Evolutionary conservation across 2,888 invertebrate genomes (phyloP), one percentile per base, ranked within the genome.

Genomic region (Mycalesis mineus): DNA sequence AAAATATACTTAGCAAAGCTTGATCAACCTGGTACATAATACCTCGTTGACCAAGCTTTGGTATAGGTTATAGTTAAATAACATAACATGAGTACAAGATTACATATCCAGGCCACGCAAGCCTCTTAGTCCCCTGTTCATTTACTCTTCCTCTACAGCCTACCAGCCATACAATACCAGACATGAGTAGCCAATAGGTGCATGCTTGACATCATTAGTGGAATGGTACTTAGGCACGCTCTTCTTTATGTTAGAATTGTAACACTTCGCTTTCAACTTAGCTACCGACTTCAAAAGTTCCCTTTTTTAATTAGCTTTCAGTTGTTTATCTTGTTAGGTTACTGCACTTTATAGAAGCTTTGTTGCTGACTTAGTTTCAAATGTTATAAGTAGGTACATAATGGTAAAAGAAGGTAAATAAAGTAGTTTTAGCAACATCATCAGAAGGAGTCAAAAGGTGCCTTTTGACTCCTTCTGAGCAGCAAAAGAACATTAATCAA

Each of bases 151-250:
- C 7, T 37, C 8, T 48, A 36, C 15, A 36, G 13, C 28, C 45
- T 14, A 31, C 45, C 11, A 31, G 14, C 9, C 9, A 13, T 37
- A 29, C 29, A 14, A 22, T 50, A 9, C 11, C 40, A 51, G 40
- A 31, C 15, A 31, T 31, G 40, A 29, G 51, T 51, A 14, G 40
- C 40, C 29, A 51, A 40, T 40, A 50, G 28, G 11, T 15, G 13
- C 36, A 39, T 29, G 11, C 51, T 51, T 41, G 51, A 51, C 51
- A 51, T 51, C 8, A 29, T 51, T 51, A 51, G 40, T 2, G 40
- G 40, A 40, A 51, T n/a, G 51, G 3, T 41, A 40, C 51, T 51
- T 51, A 51, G 51, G 40, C 51, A 51, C 51, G 51, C 51, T 51
- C 40, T 51, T 40, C 40, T 41, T 51, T 51, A 41, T 51, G 39